phyloP scores from a whole-genome alignment of 2,888 invertebrate genomes.

The Tetragonula carbonaria region DNA sequence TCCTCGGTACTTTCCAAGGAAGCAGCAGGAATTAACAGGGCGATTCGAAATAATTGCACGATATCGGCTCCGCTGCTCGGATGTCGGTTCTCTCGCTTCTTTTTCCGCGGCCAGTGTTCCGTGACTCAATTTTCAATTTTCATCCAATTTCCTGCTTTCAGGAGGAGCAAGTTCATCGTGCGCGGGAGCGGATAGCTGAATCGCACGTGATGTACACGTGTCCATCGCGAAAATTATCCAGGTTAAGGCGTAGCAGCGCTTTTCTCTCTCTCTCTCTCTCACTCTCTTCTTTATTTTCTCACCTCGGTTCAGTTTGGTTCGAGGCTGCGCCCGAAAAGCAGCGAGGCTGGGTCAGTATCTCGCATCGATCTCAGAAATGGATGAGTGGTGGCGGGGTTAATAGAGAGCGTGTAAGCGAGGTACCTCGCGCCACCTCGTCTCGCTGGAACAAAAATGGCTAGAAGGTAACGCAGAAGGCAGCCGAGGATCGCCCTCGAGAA shows the following conservation, averaged over 20 bases:
- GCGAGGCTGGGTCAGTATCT: constrained; percentile 54
- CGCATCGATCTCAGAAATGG: constrained; percentile 69
- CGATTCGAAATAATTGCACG: constrained; percentile 47
- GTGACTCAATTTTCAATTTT: constrained; percentile 58
- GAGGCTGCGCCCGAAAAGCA: constrained; percentile 35
- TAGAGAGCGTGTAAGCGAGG: constrained; percentile 68
- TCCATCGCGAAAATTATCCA: constrained; percentile 37
- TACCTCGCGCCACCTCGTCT: constrained; percentile 49
- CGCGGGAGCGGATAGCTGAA: background rate
- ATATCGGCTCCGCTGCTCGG: background rate
- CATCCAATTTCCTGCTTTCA: constrained; percentile 43
- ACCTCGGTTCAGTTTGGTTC: background rate
- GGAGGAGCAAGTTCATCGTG: constrained; percentile 32
- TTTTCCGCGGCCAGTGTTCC: background rate
- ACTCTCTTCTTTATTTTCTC: constrained; percentile 23
- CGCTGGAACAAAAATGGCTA: constrained; percentile 59
- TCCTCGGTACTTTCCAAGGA: background rate
- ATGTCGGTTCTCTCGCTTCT: background rate
- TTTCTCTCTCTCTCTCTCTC: too few relatives aligned
- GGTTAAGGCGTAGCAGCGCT: constrained; percentile 26
- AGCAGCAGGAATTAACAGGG: background rate
- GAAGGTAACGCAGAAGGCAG: constrained; percentile 44
- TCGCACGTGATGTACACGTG: constrained; percentile 38
- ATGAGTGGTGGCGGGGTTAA: constrained; percentile 67
- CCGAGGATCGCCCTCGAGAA: constrained; percentile 21